Evolutionary conservation across 30 jellyfish, hydroid and myxozoan species (phyloP), one percentile per base, ranked within the genome.

Genomic region (Chrysaora quinquecirrha): DNA sequence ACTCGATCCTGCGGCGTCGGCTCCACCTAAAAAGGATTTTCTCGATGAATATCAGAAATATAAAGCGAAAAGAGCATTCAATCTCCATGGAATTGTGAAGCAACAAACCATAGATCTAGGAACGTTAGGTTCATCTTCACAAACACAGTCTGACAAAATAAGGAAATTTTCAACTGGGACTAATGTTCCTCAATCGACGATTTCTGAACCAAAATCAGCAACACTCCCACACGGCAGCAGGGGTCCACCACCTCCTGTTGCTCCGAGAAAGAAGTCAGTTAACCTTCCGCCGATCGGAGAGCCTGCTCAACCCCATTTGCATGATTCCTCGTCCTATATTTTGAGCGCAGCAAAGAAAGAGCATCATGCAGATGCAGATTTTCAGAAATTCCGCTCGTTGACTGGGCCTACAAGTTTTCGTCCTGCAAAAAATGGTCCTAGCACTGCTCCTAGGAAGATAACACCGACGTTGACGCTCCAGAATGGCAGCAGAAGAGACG

Each of bases 221-320:
- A 80, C 90, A 18, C 68, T 66, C 0, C 90, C 82, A 0, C 71
- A 32, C 63, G 2, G 70, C 9, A 77, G 46, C 32, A 82, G 50
- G 74, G 92, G 92, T 6, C 92, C 92, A 33, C 92, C 92, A 33
- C 92, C 92, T 35, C 92, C 92, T 48, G 92, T 82, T 27, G 92
- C 92, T 11, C 92, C 92, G 9, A 30, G 92, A 58, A 82, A 82
- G 82, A 82, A 82, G 29, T 82, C 92, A 2, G 84, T 82, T 25
- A 82, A 82, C 63, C 67, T 82, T 30, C 92, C 92, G 12, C 78
- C 38, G 3, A 58, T 48, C n/a, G 29, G 16, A 20, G 85, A 68
- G 54, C 85, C 92, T 0, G 23, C 43, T 10, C 20, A 61, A 22
- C 64, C 64, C 1, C 78, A 33, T 1, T 34, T 19, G 19, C 85